Evolutionary conservation across 2,888 invertebrate species (phyloP), one percentile per base, ranked within the genome.

Genomic region (Heliconius hortense): DNA sequence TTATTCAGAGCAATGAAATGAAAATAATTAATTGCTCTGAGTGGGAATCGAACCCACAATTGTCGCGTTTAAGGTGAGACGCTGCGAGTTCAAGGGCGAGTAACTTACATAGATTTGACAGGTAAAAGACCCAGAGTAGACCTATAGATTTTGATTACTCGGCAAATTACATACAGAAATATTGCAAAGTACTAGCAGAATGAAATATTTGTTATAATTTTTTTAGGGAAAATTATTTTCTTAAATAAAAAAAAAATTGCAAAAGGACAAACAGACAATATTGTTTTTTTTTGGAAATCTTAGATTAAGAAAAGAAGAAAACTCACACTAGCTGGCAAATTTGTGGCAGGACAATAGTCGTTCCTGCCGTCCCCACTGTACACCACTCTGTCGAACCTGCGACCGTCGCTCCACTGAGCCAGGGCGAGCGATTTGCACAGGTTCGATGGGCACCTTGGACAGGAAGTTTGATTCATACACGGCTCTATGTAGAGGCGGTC

Each of bases 331-430:
- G 82, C 77, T 0, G 90, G 89, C 39, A 93, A 73, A 4, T 82
- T 86, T 0, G 87, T 85, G 0, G 91, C 85, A 0, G 93, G 92
- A 67, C 93, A 94, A 83, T 80, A 93, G 75, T 94, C 93, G 71
- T 94, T 94, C 60, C 91, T 81, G 0, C 93, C 93, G 56, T 94
- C 93, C 0, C 93, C 93, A 0, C 83, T 80, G 79, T 94, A 94
- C 15, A 90, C 83, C 0, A 91, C 76, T 10, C 56, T 70, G 21
- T 73, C 76, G 84, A 88, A 88, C 21, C 75, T n/a, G 8, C 80
- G 80, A 18, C 76, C 66, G 0, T 82, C 75, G 75, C 87, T 82
- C 88, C 88, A 91, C 82, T 89, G 84, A 24, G 86, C 86, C 0
- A 93, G 85, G 56, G 93, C 93, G 0, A 87, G 78, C 1, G 88